Evolutionary conservation across 1,140 invertebrate genomes (phyloP).

Genomic region (Stenopsyche tienmushanensis): DNA sequence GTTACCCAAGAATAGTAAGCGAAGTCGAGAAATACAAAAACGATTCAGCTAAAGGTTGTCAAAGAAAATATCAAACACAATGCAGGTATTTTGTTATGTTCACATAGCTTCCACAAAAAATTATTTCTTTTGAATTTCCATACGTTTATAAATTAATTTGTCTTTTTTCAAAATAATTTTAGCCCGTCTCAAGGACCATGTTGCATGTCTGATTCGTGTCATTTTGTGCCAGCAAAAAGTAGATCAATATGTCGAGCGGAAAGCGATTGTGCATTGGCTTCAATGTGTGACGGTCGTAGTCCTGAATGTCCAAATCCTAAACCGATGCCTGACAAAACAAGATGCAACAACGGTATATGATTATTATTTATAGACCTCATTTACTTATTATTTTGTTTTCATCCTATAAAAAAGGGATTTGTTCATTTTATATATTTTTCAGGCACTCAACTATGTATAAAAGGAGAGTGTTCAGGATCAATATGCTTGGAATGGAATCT

Average conservation of each 20-base stretch:
- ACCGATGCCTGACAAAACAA: slow-evolving; percentile 77
- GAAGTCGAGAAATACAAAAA: slow-evolving; percentile 70
- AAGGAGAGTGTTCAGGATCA: slow-evolving; percentile 91
- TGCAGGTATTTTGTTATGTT: slow-evolving; percentile 65
- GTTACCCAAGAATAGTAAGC: slow-evolving; percentile 82
- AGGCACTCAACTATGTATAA: slow-evolving; percentile 82
- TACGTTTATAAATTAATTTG: slow-evolving; percentile 20
- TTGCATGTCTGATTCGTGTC: slow-evolving; percentile 79
- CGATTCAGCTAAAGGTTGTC: slow-evolving; percentile 75
- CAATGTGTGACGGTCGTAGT: slow-evolving; percentile 81
- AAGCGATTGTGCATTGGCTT: slow-evolving; percentile 85
- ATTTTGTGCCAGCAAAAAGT: slow-evolving; percentile 68
- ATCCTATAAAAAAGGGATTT: too few relatives aligned
- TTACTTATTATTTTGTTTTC: too few relatives aligned
- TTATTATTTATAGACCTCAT: too few relatives aligned
- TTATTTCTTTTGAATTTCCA: background rate
- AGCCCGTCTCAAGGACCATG: slow-evolving; percentile 97
- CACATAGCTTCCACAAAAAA: background rate
- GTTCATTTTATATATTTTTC: too few relatives aligned
- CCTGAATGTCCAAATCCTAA: slow-evolving; percentile 82
- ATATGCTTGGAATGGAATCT: slow-evolving; percentile 94
- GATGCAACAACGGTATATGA: slow-evolving; percentile 74
- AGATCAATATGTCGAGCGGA: slow-evolving; percentile 77
- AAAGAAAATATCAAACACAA: slow-evolving; percentile 71
- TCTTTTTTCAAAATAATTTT: slow-evolving; percentile 36